Conservation (phyloP, 2,888 invertebrate species). For the Mimumesa dahlbomi region DNA sequence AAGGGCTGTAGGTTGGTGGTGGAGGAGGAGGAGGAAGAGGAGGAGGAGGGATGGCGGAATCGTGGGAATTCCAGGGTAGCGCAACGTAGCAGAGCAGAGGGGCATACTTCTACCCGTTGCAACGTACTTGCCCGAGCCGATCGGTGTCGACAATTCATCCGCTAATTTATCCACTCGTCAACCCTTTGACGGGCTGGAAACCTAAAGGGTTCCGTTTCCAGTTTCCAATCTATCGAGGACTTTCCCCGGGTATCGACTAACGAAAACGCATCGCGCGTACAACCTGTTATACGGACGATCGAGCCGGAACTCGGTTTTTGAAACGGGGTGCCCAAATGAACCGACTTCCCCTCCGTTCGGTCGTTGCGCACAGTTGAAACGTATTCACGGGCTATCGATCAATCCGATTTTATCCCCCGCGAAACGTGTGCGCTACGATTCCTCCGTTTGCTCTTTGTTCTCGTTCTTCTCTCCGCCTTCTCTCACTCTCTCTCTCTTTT, state of each 20-base stretch:
- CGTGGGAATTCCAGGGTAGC: constrained; percentile 14
- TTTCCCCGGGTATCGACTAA: not conserved
- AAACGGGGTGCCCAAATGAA: not conserved
- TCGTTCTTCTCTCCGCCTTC: not conserved
- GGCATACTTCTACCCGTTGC: not conserved
- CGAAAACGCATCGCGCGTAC: not conserved
- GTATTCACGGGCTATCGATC: constrained; percentile 27
- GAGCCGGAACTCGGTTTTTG: too few relatives aligned
- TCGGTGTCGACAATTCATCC: not conserved
- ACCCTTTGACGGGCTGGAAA: constrained; percentile 29
- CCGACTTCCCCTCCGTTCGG: constrained; percentile 20
- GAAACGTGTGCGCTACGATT: constrained; percentile 12
- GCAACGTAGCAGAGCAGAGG: not conserved
- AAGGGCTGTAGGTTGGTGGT: too few relatives aligned
- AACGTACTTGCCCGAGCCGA: constrained; percentile 2
- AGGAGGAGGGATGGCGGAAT: constrained; percentile 6
- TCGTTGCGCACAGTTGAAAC: constrained; percentile 27
- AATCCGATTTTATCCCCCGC: constrained; percentile 23
- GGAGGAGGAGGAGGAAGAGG: constrained; percentile 8
- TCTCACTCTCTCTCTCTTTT: not conserved
- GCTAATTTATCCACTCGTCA: constrained; percentile 37
- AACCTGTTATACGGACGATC: too few relatives aligned
- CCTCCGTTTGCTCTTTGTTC: not conserved
- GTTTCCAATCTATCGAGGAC: not conserved
- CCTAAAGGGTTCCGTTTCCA: not conserved